Conservation (phyloP, 1,140 invertebrate species). For the Trichogramma pretiosum region DNA sequence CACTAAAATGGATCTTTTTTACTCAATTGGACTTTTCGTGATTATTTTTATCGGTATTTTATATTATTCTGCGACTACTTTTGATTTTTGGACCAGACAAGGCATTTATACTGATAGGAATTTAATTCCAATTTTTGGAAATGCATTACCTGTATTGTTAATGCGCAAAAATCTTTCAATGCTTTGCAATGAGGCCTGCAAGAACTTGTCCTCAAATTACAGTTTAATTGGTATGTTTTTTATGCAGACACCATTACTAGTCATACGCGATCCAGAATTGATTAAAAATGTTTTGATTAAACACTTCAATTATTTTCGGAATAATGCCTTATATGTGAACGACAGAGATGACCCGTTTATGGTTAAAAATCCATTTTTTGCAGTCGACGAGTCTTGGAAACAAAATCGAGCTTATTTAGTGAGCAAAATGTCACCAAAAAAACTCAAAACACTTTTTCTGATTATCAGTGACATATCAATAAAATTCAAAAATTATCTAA, state of each 20-base stretch:
- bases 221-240: slow-evolving; percentile 34
- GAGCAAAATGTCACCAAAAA: slow-evolving; percentile 19
- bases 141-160: background rate
- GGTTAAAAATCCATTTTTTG: slow-evolving; percentile 29
- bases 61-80: background rate
- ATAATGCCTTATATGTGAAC: slow-evolving; percentile 11
- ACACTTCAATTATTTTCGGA: slow-evolving; percentile 28
- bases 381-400: slow-evolving; percentile 21
- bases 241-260: slow-evolving; percentile 24
- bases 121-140: background rate
- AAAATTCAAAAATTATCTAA: background rate
- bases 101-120: background rate
- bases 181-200: background rate
- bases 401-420: slow-evolving; percentile 12
- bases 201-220: background rate
- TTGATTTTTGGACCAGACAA: background rate
- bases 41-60: background rate
- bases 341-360: slow-evolving; percentile 23
- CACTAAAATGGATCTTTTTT: background rate
- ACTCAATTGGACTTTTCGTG: background rate
- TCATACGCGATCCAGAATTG: slow-evolving; percentile 34
- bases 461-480: slow-evolving; percentile 5
- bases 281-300: slow-evolving; percentile 33
- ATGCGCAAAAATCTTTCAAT: background rate
- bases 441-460: slow-evolving; percentile 19